Evolutionary conservation across 2,113 vertebrate species (phyloP), one percentile per base, ranked within the genome.

Genomic region (Rhinichthys klamathensis): DNA sequence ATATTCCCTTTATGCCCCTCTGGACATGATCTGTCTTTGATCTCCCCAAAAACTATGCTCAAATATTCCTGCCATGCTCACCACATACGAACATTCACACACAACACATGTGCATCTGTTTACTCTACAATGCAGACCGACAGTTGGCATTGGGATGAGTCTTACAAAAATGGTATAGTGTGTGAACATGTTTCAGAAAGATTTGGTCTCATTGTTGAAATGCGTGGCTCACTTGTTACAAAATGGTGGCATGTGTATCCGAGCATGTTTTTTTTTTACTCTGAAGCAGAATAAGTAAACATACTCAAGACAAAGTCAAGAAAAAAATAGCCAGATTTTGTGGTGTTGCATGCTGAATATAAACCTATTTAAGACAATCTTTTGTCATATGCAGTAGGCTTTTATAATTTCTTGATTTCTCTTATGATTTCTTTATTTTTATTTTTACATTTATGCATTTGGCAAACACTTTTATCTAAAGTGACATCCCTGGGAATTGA

Each of bases 51-150:
- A 87, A 86, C 86, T 80, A 54, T 87, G 8, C 21, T 54, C 76
- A 93, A 91, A 83, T 91, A 93, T 91, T 92, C 85, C 88, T 89
- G 91, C 88, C 75, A 92, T 92, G 89, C 85, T 87, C 84, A 89
- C 85, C 84, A 84, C 88, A 90, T 82, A 85, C 80, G 32, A 84
- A 78, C 82, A 82, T 70, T 73, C 56, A 80, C 41, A 79, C 61
- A 77, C 86, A 77, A 75, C 56, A 63, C 70, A 82, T 86, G 38
- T 80, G 85, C 38, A 73, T 84, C 75, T 82, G 70, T 89, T 89
- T 81, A 89, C 77, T 38, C 75, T 82, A 54, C 77, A 51, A n/a
- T 86, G 63, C 82, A 86, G 35, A 72, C 61, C 83, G 41, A 9
- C 51, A 84, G 79, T 87, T 87, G 83, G 86, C 63, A 70, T 74